These are phyloP conservation scores for Anguilla obscura DNA, from an alignment of 2,797 vertebrate species.

Conservation along the genomic window DNA sequence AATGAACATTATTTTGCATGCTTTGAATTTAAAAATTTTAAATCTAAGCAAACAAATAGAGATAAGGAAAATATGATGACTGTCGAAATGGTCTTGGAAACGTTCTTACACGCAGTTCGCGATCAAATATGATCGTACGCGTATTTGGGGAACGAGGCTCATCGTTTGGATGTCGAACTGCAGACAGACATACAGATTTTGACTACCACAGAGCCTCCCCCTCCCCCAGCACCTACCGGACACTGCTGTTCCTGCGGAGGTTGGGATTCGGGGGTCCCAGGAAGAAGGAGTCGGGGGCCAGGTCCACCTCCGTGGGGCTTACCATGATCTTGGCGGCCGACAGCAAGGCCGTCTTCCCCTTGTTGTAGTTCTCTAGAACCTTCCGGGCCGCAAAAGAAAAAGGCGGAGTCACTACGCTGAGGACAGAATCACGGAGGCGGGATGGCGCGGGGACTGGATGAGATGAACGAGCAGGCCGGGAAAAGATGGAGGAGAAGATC, in stretches of 20 bases:
- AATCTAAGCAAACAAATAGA: not conserved
- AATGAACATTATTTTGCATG: too few species aligned
- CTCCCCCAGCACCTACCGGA: conserved; percentile 77
- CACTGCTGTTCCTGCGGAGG: conserved; percentile 90
- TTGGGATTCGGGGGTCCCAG: conserved; percentile 82
- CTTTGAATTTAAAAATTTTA: too few species aligned
- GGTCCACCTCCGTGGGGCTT: conserved; percentile 97
- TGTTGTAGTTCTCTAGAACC: conserved; percentile 99
- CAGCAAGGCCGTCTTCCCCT: conserved; percentile 95
- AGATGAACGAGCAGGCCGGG: not conserved
- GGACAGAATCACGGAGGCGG: not conserved
- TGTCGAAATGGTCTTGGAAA: not conserved
- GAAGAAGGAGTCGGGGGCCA: conserved; percentile 91
- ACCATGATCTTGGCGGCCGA: conserved; percentile 99
- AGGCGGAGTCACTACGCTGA: not conserved
- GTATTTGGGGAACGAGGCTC: too few species aligned
- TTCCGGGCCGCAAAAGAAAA: conserved; percentile 51
- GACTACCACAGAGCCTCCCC: not conserved
- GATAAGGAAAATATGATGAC: not conserved
- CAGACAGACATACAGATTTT: not conserved
- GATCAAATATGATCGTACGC: too few species aligned
- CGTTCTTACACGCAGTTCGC: too few species aligned
- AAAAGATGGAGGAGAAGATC: not conserved
- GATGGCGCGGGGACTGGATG: not conserved
- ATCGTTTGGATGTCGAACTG: not conserved